phyloP scores from a whole-genome alignment of 2,888 invertebrate genomes.

The Drosophila vallismaia region DNA sequence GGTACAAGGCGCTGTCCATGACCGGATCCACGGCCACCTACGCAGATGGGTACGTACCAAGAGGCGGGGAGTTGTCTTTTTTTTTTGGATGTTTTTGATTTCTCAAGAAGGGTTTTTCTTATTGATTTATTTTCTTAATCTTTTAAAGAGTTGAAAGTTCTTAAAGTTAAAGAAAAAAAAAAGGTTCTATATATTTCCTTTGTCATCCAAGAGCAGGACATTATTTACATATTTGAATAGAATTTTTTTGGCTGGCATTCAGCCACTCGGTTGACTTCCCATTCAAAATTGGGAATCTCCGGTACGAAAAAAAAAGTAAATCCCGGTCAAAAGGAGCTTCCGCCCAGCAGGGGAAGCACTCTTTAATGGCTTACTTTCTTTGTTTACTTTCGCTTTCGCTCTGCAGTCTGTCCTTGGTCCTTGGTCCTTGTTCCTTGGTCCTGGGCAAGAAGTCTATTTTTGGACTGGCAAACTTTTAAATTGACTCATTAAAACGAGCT shows the following conservation, averaged over 20 bases:
- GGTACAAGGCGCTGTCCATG: constrained; percentile 92
- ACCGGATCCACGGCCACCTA: constrained; percentile 84
- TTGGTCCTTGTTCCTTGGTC: too few relatives aligned
- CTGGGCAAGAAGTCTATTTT: constrained; percentile 41
- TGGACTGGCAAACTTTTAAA: constrained; percentile 41
- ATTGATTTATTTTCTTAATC: neutral
- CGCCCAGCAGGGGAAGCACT: constrained; percentile 2
- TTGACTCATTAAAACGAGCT: constrained; percentile 53
- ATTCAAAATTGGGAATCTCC: neutral
- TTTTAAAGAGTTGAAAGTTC: neutral
- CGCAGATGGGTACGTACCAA: constrained; percentile 59
- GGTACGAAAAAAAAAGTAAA: neutral
- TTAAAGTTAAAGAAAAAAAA: too few relatives aligned
- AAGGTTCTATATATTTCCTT: neutral
- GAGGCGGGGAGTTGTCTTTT: too few relatives aligned
- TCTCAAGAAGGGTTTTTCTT: neutral
- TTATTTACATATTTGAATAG: neutral
- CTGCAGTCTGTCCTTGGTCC: neutral
- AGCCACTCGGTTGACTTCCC: neutral
- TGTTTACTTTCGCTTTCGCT: constrained; percentile 19
- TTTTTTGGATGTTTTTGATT: constrained; percentile 14
- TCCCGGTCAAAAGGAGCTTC: neutral
- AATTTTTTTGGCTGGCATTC: too few relatives aligned
- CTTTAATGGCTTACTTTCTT: constrained; percentile 7
- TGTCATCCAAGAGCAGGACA: neutral